Evolutionary conservation across 2,113 vertebrate species (phyloP).

Genomic region (Puntigrus tetrazona): DNA sequence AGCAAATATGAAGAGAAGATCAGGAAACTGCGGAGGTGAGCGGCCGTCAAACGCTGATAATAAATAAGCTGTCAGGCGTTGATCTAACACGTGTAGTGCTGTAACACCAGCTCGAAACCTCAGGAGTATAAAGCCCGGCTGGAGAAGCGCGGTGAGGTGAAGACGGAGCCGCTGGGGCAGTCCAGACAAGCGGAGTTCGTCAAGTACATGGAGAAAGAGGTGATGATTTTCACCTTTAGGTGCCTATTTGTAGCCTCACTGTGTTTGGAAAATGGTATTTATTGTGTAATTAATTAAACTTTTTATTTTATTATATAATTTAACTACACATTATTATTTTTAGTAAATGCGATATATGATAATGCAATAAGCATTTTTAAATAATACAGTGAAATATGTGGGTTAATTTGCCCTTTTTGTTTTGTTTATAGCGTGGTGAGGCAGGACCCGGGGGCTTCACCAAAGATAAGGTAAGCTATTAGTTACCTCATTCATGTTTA

Average conservation of each 20-base stretch:
- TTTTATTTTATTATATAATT: no score
- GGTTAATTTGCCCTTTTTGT: constrained; percentile 10
- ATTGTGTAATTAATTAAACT: no score
- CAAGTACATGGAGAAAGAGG: constrained; percentile 82
- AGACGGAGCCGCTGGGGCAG: constrained; percentile 80
- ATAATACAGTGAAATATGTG: not conserved
- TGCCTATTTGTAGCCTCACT: not conserved
- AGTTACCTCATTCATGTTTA: not conserved
- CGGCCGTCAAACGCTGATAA: constrained; percentile 3
- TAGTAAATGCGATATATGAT: no score
- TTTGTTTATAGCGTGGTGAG: constrained; percentile 73
- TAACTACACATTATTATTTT: no score
- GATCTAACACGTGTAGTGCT: constrained; percentile 28
- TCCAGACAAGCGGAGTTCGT: constrained; percentile 88
- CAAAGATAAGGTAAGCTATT: constrained; percentile 82
- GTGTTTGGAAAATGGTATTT: no score
- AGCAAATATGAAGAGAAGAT: constrained; percentile 89
- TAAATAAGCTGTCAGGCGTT: not conserved
- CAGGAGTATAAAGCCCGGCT: constrained; percentile 82
- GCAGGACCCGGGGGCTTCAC: constrained; percentile 76
- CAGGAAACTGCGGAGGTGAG: constrained; percentile 85
- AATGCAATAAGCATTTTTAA: not conserved
- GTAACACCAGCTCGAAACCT: constrained; percentile 78
- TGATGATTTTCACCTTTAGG: constrained; percentile 2
- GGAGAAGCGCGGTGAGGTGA: constrained; percentile 78